Evolutionary conservation across 2,888 invertebrate species (phyloP), one percentile per base, ranked within the genome.

Genomic region (Campaea margaritaria): DNA sequence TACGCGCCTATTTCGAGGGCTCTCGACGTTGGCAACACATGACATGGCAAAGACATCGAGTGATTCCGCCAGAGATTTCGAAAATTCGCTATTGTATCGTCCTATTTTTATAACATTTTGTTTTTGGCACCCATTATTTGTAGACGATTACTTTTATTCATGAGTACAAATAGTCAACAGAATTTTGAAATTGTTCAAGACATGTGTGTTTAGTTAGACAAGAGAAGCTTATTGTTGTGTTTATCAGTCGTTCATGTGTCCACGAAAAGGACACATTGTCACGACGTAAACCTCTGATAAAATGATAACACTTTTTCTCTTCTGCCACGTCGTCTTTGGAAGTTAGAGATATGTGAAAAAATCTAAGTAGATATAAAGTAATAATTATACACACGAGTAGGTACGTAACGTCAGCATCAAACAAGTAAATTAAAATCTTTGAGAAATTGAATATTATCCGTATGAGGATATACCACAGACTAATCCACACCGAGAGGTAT

Each of bases 1-100:
- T 81, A 70, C 82, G 81, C 84, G 86, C 81, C 81, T 81, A 74
- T 83, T 80, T 85, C 75, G 73, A 91, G 89, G 69, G 81, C 79
- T 63, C 91, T 91, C 73, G 64, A 88, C 85, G 85, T 82, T 89
- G 81, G 81, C 81, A 85, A 72, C 84, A 84, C 72, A 79, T 87
- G 87, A 85, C 84, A 76, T 81, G 84, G 76, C 78, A 78, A 82
- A 82, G 86, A 86, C 85, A 81, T 86, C 75, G 71, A 89, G 85
- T 85, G 85, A 79, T 80, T 77, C 74, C 71, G 79, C 75, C 78
- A 67, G 67, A 75, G 78, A 78, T 75, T 51, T 71, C 65, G 59
- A 66, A 70, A 73, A 68, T 59, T 59, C 43, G 58, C 70, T 69
- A 68, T 79, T 76, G 78, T 79, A 65, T 70, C 62, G 47, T 53